A percentile compares a stretch with the other conserved stretches of the same genome.
phyloP scores from a whole-genome alignment of 2,888 invertebrate genomes.

The Augochlorella aurata region DNA sequence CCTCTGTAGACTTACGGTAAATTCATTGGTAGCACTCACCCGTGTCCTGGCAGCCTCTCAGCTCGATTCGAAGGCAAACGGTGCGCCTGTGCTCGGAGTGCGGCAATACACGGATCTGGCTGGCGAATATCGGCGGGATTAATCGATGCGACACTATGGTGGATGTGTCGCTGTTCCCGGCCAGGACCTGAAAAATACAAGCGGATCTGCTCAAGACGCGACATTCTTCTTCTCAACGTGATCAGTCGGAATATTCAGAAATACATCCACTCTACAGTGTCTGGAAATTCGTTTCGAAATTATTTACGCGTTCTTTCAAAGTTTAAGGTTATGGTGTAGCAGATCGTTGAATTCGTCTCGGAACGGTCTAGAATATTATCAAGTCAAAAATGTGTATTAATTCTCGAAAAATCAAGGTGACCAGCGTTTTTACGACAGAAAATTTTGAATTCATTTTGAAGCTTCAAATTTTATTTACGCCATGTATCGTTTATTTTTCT shows the following conservation, averaged over 20 bases:
- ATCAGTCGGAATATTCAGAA: not conserved
- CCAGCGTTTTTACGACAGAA: too few species aligned
- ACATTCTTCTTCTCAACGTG: not conserved
- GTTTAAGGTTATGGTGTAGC: too few species aligned
- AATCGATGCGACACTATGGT: constrained; percentile 87
- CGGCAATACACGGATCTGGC: constrained; percentile 88
- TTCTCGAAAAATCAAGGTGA: too few species aligned
- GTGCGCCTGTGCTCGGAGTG: constrained; percentile 88
- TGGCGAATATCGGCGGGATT: constrained; percentile 88
- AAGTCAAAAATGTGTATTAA: too few species aligned
- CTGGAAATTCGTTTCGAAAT: too few species aligned
- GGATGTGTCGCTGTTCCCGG: constrained; percentile 89
- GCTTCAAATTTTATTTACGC: too few species aligned
- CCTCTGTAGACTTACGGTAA: not conserved
- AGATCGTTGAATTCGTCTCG: too few species aligned
- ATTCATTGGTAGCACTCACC: constrained; percentile 82
- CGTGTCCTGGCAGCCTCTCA: constrained; percentile 88
- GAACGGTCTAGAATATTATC: too few species aligned
- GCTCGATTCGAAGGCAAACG: constrained; percentile 89
- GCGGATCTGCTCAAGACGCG: not conserved
- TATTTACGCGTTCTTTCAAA: too few species aligned
- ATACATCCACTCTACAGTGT: too few species aligned
- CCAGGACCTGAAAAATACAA: constrained; percentile 84
- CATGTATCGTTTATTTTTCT: too few species aligned
- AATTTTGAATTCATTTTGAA: too few species aligned